A percentile compares a stretch with the other conserved stretches of the same genome.
These are phyloP conservation scores for Sturmia bella DNA, from an alignment of 2,888 invertebrate genomes.

Conservation along the genomic window DNA sequence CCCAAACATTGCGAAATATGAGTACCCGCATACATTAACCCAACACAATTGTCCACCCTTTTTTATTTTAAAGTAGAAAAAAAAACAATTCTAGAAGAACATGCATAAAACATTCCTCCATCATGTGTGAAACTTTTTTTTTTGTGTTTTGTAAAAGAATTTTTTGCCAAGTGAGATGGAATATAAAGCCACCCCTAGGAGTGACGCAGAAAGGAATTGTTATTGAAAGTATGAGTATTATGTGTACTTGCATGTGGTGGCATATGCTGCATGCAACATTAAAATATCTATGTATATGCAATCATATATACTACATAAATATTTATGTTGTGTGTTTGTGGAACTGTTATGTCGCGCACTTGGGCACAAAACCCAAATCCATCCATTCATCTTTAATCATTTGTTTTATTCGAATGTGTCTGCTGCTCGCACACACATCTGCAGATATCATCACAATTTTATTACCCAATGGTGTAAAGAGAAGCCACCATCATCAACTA, in stretches of 20 bases:
- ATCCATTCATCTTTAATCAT: conserved; percentile 54
- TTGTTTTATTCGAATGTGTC: conserved; percentile 45
- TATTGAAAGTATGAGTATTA: background rate
- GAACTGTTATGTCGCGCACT: conserved; percentile 7
- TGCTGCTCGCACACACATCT: conserved; percentile 9
- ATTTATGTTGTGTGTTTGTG: background rate
- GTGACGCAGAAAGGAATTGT: conserved; percentile 20
- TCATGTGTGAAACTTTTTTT: conserved; percentile 15
- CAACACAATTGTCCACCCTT: conserved; percentile 19
- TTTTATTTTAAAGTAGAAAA: conserved; percentile 8
- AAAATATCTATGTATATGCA: background rate
- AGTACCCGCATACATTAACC: conserved; percentile 23
- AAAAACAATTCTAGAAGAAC: no score
- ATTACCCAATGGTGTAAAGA: no score
- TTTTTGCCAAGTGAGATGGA: conserved; percentile 17
- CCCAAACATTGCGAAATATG: conserved; percentile 6
- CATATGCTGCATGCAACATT: conserved; percentile 57
- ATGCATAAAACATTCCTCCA: conserved; percentile 47
- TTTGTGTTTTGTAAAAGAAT: conserved; percentile 16
- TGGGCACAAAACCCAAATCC: conserved; percentile 38
- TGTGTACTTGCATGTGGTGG: background rate
- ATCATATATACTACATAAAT: background rate
- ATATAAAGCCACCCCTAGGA: conserved; percentile 53
- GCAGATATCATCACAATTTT: background rate
- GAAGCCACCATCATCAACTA: no score